Evolutionary conservation across 2,113 vertebrate species (phyloP).

Genomic region (Lamprotornis superbus): DNA sequence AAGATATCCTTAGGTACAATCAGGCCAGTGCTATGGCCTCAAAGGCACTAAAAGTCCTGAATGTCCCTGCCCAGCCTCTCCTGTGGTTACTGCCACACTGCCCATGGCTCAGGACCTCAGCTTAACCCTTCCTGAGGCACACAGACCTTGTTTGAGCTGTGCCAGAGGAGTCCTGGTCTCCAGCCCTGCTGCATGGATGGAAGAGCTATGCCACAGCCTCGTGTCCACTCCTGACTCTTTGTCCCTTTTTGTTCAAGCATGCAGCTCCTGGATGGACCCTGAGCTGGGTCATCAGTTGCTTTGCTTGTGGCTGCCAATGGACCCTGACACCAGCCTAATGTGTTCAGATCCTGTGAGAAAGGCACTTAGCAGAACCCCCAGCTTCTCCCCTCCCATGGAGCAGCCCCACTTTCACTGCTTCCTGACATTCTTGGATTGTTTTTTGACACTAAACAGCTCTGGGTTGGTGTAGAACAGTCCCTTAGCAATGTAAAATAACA

Average conservation of each 20-base stretch:
- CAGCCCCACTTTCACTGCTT: background rate
- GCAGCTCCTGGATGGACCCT: background rate
- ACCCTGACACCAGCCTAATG: background rate
- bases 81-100: no score
- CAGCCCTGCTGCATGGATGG: background rate
- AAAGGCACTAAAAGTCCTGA: background rate
- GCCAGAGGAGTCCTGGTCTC: background rate
- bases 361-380: rapidly evolving
- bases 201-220: background rate
- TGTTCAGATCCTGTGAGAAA: background rate
- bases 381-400: background rate
- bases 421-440: background rate
- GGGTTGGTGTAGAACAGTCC: background rate
- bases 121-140: background rate
- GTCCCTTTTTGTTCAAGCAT: background rate
- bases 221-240: background rate
- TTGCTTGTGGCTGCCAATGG: background rate
- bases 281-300: background rate
- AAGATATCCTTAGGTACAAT: background rate
- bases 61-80: background rate
- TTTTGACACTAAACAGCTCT: background rate
- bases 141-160: background rate
- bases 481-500: background rate
- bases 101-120: no score
- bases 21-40: background rate